phyloP scores from a whole-genome alignment of 2,113 vertebrate genomes.

The Pipra filicauda region DNA sequence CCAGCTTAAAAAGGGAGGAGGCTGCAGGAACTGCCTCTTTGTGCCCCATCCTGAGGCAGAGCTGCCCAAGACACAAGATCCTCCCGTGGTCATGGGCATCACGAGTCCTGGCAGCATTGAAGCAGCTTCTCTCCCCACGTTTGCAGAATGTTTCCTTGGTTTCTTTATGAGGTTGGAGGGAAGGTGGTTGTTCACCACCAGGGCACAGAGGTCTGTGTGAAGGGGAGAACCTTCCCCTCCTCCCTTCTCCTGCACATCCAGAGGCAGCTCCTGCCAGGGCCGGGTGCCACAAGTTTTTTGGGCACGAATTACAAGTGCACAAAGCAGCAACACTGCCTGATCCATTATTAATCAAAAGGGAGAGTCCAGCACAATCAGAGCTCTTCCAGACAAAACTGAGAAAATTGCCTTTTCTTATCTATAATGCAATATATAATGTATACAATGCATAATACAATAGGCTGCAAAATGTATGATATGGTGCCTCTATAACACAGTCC shows the following conservation, averaged over 20 bases:
- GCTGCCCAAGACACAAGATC: not conserved
- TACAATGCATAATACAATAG: not conserved
- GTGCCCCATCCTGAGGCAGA: not conserved
- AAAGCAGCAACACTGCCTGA: not conserved
- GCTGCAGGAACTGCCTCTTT: not conserved
- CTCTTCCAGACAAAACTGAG: not conserved
- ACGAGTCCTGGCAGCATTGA: not conserved
- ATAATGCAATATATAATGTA: not conserved
- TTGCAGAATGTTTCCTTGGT: not conserved
- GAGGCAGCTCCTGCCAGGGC: not conserved
- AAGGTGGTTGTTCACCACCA: not conserved
- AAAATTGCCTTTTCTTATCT: not conserved
- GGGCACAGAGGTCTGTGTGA: not conserved
- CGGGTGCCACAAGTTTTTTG: not conserved
- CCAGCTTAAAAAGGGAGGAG: not conserved
- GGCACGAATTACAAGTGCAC: not conserved
- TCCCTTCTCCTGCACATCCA: not conserved
- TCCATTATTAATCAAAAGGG: not conserved
- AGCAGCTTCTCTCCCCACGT: not conserved
- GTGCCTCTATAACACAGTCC: not conserved
- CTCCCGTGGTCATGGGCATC: not conserved
- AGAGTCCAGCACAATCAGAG: not conserved
- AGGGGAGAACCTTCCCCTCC: not conserved
- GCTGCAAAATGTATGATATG: accelerated
- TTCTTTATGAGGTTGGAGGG: not conserved